These are phyloP conservation scores for Catharus minimus DNA, from an alignment of 2,113 vertebrate species.

Conservation along the genomic window DNA sequence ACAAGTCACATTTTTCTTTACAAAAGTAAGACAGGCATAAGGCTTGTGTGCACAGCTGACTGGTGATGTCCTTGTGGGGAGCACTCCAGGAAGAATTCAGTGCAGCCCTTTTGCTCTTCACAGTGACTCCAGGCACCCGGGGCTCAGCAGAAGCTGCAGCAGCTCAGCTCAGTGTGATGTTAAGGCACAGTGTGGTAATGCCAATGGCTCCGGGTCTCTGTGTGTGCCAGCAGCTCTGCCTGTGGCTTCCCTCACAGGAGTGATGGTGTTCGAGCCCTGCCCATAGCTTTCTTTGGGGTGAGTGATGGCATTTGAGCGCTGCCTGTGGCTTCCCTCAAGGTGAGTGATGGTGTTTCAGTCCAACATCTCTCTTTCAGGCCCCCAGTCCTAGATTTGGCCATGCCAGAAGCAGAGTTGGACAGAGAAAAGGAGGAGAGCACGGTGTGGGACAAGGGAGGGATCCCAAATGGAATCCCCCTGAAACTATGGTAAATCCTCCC, in stretches of 20 bases:
- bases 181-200: background rate
- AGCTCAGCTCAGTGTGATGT: accelerated
- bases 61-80: accelerated
- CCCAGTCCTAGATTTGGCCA: accelerated
- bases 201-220: background rate
- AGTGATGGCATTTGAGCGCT: background rate
- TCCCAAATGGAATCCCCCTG: too few relatives aligned
- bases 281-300: background rate
- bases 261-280: background rate
- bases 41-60: background rate
- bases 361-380: background rate
- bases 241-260: background rate
- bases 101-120: background rate
- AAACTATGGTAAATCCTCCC: background rate
- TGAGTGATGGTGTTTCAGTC: accelerated
- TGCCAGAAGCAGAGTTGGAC: background rate
- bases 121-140: background rate
- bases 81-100: background rate
- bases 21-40: background rate
- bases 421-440: background rate
- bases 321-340: accelerated
- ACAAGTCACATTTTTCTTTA: background rate
- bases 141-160: background rate
- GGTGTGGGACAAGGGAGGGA: background rate
- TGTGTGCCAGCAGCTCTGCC: background rate